phyloP scores from a whole-genome alignment of 2,888 invertebrate species.

The Scaeva pyrastri region DNA sequence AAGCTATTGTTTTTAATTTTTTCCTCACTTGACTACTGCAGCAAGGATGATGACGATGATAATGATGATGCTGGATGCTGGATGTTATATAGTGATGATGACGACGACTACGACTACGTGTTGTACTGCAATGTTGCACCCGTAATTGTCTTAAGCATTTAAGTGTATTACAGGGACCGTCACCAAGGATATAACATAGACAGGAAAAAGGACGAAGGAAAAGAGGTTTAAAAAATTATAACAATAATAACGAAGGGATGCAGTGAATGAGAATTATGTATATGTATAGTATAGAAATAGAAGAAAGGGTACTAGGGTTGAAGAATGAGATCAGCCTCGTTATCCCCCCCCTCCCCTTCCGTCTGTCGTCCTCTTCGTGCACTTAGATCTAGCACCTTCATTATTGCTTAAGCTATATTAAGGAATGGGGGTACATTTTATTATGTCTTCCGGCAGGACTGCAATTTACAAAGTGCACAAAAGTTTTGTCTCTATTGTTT shows the following conservation, averaged over 20 bases:
- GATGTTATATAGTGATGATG: no score
- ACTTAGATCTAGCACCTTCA: slow-evolving; percentile 38
- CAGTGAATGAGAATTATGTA: slow-evolving; percentile 44
- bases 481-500: slow-evolving; percentile 72
- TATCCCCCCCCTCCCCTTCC: no score
- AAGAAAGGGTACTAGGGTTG: slow-evolving; percentile 1
- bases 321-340: slow-evolving; percentile 28
- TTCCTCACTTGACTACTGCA: slow-evolving; percentile 64
- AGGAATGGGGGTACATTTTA: slow-evolving; percentile 56
- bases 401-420: not conserved
- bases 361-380: no score
- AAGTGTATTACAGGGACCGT: slow-evolving; percentile 73
- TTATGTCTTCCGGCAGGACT: slow-evolving; percentile 76
- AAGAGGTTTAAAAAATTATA: slow-evolving; percentile 58
- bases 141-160: slow-evolving; percentile 75
- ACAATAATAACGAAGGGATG: slow-evolving; percentile 66
- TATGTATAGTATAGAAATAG: not conserved
- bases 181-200: slow-evolving; percentile 67
- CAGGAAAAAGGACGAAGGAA: slow-evolving; percentile 31
- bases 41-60: slow-evolving; percentile 10
- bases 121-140: slow-evolving; percentile 73
- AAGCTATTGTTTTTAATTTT: slow-evolving; percentile 65
- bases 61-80: slow-evolving; percentile 28
- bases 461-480: slow-evolving; percentile 77
- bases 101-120: slow-evolving; percentile 63